These are phyloP conservation scores for Tauraco erythrolophus DNA, from an alignment of 2,113 vertebrate genomes.

Conservation along the genomic window DNA sequence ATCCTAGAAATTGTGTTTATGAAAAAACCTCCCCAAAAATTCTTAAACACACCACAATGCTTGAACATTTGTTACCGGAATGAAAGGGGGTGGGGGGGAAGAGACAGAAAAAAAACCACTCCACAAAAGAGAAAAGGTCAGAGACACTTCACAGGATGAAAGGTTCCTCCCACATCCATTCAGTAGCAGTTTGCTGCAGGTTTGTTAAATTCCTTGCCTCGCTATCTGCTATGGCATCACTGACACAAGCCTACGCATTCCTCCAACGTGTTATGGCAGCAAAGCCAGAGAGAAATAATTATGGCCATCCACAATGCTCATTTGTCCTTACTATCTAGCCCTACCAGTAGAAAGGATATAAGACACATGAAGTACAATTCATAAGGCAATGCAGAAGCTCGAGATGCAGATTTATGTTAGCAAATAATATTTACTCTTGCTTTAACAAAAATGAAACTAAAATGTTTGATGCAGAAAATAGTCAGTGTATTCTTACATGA, in stretches of 20 bases:
- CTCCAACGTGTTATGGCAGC: background rate
- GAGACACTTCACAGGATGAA: background rate
- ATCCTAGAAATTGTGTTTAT: background rate
- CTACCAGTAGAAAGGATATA: background rate
- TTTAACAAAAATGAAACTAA: background rate
- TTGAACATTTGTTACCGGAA: background rate
- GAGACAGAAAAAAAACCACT: background rate
- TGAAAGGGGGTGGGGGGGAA: accelerated
- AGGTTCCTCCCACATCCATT: slow-evolving; percentile 17
- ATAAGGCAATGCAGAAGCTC: background rate
- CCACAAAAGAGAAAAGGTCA: background rate
- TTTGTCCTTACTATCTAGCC: background rate
- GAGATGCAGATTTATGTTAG: background rate
- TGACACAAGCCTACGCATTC: background rate
- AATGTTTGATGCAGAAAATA: background rate
- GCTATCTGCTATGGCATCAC: background rate
- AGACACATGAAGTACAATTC: background rate
- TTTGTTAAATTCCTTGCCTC: background rate
- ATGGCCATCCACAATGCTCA: background rate
- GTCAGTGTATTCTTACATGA: background rate
- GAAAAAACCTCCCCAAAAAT: background rate
- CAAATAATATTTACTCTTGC: background rate
- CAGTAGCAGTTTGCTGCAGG: background rate
- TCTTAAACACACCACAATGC: background rate
- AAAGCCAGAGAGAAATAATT: background rate